phyloP scores from a whole-genome alignment of 2,888 invertebrate genomes.

The Cephus pulcher region DNA sequence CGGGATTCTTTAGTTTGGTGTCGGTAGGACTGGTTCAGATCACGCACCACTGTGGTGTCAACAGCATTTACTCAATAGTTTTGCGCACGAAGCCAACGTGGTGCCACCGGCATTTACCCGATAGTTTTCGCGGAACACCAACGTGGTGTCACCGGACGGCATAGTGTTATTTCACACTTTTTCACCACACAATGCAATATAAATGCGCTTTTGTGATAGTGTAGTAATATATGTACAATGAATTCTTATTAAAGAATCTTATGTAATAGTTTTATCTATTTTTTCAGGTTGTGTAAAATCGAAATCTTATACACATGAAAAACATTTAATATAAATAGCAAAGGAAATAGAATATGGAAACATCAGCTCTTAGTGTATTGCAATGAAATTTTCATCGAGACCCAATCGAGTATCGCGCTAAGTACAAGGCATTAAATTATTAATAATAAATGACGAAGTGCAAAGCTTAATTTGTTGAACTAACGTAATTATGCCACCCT shows the following conservation, averaged over 20 bases:
- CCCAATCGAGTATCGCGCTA: too few relatives aligned
- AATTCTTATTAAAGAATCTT: not conserved
- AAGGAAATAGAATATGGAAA: not conserved
- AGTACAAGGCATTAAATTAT: not conserved
- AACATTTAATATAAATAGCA: not conserved
- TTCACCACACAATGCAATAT: not conserved
- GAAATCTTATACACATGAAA: not conserved
- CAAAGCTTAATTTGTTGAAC: not conserved
- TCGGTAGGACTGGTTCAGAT: too few relatives aligned
- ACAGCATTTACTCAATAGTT: too few relatives aligned
- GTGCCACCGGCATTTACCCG: not conserved
- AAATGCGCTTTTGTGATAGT: not conserved
- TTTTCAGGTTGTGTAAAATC: not conserved
- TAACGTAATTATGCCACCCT: not conserved
- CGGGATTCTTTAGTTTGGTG: too few relatives aligned
- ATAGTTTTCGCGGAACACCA: not conserved
- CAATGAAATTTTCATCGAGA: not conserved
- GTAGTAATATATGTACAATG: not conserved
- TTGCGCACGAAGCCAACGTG: not conserved
- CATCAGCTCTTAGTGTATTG: not conserved
- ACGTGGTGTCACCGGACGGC: too few relatives aligned
- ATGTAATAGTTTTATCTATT: not conserved
- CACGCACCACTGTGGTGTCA: too few relatives aligned
- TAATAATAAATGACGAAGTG: not conserved
- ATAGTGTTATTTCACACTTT: not conserved